Percentiles rank a stretch among this genome's conserved stretches.
Conservation (phyloP, 2,888 invertebrate genomes). For the Homarus gammarus region DNA sequence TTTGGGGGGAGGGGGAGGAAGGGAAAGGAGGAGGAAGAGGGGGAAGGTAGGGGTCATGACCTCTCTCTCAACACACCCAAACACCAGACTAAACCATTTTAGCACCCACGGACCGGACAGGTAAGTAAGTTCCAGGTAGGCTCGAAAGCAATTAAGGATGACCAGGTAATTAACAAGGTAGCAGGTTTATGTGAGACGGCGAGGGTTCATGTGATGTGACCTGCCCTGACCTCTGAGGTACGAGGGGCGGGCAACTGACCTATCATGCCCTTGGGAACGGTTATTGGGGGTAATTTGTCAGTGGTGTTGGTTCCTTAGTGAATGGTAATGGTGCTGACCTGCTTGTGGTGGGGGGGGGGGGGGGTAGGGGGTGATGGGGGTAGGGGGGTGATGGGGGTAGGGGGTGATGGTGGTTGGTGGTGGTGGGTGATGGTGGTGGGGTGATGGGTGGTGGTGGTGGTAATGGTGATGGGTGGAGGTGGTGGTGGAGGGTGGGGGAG, state of each 20-base stretch:
- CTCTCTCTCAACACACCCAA: background rate
- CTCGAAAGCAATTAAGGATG: no score
- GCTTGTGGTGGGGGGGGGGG: background rate
- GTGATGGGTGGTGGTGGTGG: background rate
- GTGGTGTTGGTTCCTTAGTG: constrained; percentile 5
- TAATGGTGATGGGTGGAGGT: background rate
- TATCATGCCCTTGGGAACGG: constrained; percentile 16
- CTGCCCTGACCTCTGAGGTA: constrained; percentile 23
- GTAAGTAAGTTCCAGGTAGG: no score
- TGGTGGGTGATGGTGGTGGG: background rate
- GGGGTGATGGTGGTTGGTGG: background rate
- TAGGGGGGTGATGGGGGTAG: background rate
- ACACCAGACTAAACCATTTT: background rate
- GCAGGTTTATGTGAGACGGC: no score
- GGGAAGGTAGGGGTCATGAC: background rate
- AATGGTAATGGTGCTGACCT: no score
- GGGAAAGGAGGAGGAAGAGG: background rate
- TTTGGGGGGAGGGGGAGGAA: background rate
- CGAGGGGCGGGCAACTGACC: constrained; percentile 3
- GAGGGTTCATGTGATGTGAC: background rate
- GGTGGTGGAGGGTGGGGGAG: background rate
- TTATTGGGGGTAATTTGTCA: constrained; percentile 42
- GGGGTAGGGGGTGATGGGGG: background rate
- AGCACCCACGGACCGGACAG: no score
- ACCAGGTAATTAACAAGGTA: no score